Conservation (phyloP, 2,797 vertebrate species). For the Notolepis coatsorum region DNA sequence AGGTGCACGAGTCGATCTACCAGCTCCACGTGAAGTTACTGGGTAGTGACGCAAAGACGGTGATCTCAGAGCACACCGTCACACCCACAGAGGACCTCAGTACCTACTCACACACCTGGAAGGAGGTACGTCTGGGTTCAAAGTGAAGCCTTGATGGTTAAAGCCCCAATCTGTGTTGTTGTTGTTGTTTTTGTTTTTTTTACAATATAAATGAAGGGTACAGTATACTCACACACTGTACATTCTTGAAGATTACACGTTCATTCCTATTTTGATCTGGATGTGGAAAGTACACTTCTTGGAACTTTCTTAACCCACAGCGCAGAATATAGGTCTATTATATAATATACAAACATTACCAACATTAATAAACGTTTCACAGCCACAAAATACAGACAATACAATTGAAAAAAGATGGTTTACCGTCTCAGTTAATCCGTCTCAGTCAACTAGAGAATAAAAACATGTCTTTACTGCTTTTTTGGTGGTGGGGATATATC, state of each 20-base stretch:
- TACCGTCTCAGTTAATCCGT: too few species aligned
- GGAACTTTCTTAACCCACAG: too few species aligned
- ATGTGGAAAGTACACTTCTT: too few species aligned
- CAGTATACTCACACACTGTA: not conserved
- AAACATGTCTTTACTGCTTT: too few species aligned
- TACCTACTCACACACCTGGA: constrained; percentile 80
- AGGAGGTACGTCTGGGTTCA: constrained; percentile 63
- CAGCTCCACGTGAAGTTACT: constrained; percentile 86
- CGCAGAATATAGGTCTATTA: too few species aligned
- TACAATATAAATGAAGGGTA: not conserved
- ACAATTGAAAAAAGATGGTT: too few species aligned
- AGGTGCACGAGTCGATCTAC: constrained; percentile 81
- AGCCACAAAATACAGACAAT: too few species aligned
- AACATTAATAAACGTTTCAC: too few species aligned
- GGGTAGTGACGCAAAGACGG: constrained; percentile 74
- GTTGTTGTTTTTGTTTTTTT: not conserved
- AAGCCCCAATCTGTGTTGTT: not conserved
- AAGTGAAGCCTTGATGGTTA: not conserved
- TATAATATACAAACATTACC: too few species aligned
- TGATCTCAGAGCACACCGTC: constrained; percentile 78
- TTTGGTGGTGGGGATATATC: too few species aligned
- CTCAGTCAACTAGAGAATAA: too few species aligned
- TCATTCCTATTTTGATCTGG: not conserved
- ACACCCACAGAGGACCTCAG: constrained; percentile 64
- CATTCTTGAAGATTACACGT: not conserved